Evolutionary conservation across 2,888 invertebrate species (phyloP), one percentile per base, ranked within the genome.

Genomic region (Drosophila borealis): DNA sequence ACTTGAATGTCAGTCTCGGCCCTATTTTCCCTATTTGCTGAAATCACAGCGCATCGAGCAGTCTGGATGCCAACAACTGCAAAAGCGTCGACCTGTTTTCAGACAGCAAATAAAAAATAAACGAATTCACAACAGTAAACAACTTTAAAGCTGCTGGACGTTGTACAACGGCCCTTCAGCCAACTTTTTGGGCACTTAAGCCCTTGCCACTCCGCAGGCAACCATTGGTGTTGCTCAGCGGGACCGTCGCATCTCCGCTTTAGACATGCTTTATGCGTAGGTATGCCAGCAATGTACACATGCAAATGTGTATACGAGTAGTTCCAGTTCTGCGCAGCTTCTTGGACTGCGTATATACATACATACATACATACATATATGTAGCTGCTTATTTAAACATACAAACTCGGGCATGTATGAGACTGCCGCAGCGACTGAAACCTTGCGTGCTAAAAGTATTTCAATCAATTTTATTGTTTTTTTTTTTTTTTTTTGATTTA

Each of bases 271-370:
- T 81, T 74, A 82, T 90, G 91, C 91, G 91, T 90, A 91, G 90
- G 91, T 89, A 90, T 91, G 84, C 88, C 84, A 90, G 84, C 89
- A 89, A 91, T 89, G 89, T 78, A 87, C 80, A 81, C 85, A 90
- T 90, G 89, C 89, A 90, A 90, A 90, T 89, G 70, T 80, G 65
- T 68, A 65, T 74, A 60, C 78, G 51, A 57, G 70, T 55, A 70
- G 70, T 61, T 84, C 76, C 81, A 84, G 82, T 85, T 82, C 65
- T 70, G 61, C 51, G 14, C 65, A 83, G 71, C 68, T 50, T 74
- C 67, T 69, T 73, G 37, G 48, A 49, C 14, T 51, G 25, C 17
- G 13, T 13, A 19, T 25, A 53, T 33, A 29, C 4, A 3, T n/a
- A n/a, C n/a, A n/a, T n/a, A n/a, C n/a, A n/a, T n/a, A n/a, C n/a